phyloP scores from a whole-genome alignment of 2,113 vertebrate species.

The Peromyscus californicus region DNA sequence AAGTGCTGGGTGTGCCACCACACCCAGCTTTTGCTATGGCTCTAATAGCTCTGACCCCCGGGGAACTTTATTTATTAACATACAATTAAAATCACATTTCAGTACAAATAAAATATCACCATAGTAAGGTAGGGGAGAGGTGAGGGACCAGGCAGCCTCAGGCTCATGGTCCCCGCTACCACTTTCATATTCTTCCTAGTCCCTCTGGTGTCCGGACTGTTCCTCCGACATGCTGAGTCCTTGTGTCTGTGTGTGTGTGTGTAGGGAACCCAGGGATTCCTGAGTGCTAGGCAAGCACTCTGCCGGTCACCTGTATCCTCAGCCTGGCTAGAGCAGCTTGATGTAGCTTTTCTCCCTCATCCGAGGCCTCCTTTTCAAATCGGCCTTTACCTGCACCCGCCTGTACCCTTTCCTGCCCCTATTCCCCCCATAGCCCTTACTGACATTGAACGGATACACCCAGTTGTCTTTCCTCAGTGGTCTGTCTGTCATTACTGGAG shows the following conservation, averaged over 20 bases:
- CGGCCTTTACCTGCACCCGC: background rate
- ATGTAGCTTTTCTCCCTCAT: no score
- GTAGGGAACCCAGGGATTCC: background rate
- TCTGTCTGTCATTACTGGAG: background rate
- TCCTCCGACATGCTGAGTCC: accelerated
- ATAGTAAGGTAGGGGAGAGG: background rate
- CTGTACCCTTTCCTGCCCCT: background rate
- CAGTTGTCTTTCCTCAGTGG: background rate
- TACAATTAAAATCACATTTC: no score
- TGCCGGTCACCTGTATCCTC: no score
- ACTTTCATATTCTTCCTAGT: accelerated
- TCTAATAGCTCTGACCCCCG: no score
- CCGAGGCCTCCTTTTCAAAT: background rate
- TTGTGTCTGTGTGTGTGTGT: background rate
- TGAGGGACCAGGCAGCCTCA: no score
- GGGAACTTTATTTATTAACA: no score
- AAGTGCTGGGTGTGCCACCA: no score
- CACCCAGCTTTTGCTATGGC: no score
- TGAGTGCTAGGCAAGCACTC: background rate
- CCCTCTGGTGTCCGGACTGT: background rate
- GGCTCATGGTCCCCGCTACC: background rate
- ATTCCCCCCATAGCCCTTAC: background rate
- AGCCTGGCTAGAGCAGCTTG: background rate
- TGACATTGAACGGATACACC: no score
- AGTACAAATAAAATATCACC: no score